A percentile compares a stretch with the other conserved stretches of the same genome.
Evolutionary conservation across 2,797 vertebrate species (phyloP).

Genomic region (Euphonia xanthogaster): DNA sequence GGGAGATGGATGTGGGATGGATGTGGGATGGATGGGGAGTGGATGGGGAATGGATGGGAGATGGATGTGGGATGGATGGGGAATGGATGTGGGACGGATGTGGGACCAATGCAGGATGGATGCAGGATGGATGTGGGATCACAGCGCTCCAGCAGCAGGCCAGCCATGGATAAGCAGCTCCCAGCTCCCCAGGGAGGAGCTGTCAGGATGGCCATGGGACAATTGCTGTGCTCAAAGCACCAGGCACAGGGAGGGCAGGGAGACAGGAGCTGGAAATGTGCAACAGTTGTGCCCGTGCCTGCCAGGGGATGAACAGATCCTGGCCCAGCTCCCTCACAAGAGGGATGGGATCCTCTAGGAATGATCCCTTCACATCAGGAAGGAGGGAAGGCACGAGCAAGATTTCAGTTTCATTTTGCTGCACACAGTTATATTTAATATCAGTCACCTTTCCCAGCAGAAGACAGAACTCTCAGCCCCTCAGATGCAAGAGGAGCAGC

Average conservation of each 20-base stretch:
- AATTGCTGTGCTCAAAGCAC: background rate
- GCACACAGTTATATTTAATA: background rate
- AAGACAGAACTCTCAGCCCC: background rate
- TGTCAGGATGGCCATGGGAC: background rate
- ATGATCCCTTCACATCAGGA: background rate
- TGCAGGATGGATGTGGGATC: background rate
- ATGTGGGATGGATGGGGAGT: too few relatives aligned
- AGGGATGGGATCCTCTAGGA: background rate
- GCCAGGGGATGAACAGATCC: background rate
- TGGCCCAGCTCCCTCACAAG: fast-evolving
- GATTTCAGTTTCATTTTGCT: background rate
- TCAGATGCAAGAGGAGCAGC: background rate
- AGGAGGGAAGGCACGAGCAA: background rate
- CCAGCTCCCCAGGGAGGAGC: background rate
- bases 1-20: too few relatives aligned
- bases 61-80: too few relatives aligned
- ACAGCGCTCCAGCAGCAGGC: background rate
- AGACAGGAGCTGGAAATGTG: background rate
- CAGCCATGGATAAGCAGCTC: background rate
- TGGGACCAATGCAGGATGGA: background rate
- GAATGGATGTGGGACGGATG: too few relatives aligned
- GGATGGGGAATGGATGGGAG: too few relatives aligned
- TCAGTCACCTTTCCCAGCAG: background rate
- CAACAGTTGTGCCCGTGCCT: fast-evolving
- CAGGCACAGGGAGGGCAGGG: background rate